Base-by-base conservation (phyloP, 2,888 invertebrate genomes). In the Catocala nupta region DNA sequence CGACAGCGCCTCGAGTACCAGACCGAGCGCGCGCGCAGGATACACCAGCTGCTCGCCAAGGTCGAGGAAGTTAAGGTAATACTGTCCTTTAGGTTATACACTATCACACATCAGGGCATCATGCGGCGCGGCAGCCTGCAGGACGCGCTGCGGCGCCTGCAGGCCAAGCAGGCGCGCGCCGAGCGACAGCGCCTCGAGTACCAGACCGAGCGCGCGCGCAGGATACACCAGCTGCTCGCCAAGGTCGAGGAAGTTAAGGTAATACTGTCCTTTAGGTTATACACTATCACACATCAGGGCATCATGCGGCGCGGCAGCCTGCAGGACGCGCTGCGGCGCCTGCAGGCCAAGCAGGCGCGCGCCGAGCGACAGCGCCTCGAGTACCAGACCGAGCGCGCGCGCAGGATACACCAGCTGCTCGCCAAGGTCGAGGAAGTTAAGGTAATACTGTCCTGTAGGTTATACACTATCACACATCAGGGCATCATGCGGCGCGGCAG, bases 121-220 rank as follows among this genome's bases (percentile, higher is more conserved):
- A 95, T 98, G n/a, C 96, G 97, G 59, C 95, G 97, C 45, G 96
- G 97, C 70, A 97, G 97, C n/a, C 83, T 97, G n/a, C 96, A 97
- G 34, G 97, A 97, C 82, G 98, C 98, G 0, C 88, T 98, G 16
- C 91, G 95, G 57, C 92, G 96, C 68, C 97, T 98, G 76, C 98
- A 99, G 88, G 97, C 97, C 0, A 98, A 98, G 83, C 98, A 99
- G 84, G 97, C 97, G 0, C 96, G 98, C 65, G 99, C 99, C 0
- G 97, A 98, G 78, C 96, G 97, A 65, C 97, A 98, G 77, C 94
- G 99, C 0, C 96, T 97, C 77, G 96, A 96, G 75, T 92, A 99
- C 42, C 96, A 97, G 78, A 97, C 97, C 59, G 97, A 98, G 78
- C 97, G 98, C 76, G 96, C 98, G 0, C 96, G 96, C 72, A 97